These are phyloP conservation scores for Catharus minimus DNA, from an alignment of 2,113 vertebrate genomes.

Conservation along the genomic window DNA sequence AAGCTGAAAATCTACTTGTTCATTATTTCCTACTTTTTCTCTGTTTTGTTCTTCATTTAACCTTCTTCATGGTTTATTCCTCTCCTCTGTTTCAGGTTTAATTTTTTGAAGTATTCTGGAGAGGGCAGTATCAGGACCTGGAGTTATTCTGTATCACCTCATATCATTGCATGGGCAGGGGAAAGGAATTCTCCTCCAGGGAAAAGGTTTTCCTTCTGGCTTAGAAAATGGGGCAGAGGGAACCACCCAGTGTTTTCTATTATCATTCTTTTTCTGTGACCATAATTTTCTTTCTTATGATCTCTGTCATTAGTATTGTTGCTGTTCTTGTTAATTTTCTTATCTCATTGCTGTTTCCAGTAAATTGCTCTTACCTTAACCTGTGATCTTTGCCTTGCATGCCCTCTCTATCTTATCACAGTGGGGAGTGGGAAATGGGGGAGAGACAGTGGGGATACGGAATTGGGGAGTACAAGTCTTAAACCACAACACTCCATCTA, in stretches of 20 bases:
- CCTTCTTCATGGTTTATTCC: neutral
- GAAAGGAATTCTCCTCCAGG: neutral
- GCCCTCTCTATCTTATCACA: neutral
- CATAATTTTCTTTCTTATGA: neutral
- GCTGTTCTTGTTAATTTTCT: neutral
- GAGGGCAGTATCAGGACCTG: neutral
- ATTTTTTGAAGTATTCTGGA: neutral
- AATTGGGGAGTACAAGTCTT: neutral
- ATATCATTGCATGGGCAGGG: neutral
- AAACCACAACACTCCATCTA: neutral
- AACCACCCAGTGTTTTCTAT: neutral
- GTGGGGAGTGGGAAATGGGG: neutral
- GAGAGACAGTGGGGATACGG: neutral
- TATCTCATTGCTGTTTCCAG: neutral
- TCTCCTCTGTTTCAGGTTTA: neutral
- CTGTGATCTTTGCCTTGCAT: rapidly evolving
- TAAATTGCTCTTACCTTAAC: neutral
- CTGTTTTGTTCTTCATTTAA: neutral
- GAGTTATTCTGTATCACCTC: neutral
- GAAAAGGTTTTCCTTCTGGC: neutral
- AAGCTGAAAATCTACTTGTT: neutral
- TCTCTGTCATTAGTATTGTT: neutral
- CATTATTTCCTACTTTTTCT: neutral
- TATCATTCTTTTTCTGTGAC: neutral
- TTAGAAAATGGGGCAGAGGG: neutral